Evolutionary conservation across 2,113 vertebrate genomes (phyloP).

Genomic region (Cygnus atratus): DNA sequence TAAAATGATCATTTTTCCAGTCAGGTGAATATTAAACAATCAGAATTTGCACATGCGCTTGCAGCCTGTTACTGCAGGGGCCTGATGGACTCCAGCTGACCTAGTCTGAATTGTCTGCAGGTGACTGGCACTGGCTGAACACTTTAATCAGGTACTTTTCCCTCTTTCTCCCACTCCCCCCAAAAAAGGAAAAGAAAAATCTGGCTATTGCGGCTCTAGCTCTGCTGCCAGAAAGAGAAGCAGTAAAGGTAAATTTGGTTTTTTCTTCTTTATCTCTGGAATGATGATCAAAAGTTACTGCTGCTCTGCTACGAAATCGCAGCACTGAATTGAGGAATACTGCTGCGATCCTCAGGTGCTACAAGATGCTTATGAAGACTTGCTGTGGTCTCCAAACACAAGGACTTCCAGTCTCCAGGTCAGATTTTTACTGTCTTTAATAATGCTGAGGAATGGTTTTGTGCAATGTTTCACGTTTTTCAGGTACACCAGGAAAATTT

Average conservation of each 20-base stretch:
- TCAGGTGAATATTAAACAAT: not conserved
- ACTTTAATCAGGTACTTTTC: not conserved
- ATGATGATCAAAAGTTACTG: not conserved
- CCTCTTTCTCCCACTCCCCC: not conserved
- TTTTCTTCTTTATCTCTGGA: not conserved
- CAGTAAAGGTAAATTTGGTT: not conserved
- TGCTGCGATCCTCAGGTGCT: not conserved
- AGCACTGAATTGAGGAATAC: not conserved
- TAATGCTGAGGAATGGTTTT: not conserved
- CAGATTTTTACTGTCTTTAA: not conserved
- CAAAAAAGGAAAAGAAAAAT: not conserved
- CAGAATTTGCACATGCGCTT: not conserved
- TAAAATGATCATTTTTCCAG: not conserved
- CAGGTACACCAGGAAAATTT: not conserved
- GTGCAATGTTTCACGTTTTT: not conserved
- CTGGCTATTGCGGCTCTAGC: fast-evolving
- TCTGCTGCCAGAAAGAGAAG: not conserved
- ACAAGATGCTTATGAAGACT: not conserved
- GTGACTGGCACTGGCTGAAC: not conserved
- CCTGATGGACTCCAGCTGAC: not conserved
- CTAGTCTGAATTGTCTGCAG: not conserved
- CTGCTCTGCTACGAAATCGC: not conserved
- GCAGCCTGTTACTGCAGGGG: not conserved
- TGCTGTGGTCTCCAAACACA: not conserved
- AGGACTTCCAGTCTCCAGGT: not conserved